phyloP scores from a whole-genome alignment of 1,140 invertebrate species.

The Onthophagus taurus region DNA sequence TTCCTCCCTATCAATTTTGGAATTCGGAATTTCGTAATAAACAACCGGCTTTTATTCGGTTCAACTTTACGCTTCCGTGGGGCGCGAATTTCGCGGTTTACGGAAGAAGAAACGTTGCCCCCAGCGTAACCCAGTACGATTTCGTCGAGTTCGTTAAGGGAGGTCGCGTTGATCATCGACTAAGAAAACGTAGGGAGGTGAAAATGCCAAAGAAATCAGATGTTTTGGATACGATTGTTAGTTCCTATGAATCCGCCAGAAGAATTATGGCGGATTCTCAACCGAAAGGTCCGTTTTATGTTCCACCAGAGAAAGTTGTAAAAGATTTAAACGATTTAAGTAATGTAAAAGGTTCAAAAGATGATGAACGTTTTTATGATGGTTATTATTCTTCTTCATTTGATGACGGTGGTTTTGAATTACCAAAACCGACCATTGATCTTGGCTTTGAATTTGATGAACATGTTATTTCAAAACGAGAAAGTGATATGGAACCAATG shows the following conservation, averaged over 20 bases:
- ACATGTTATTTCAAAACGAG: conserved; percentile 49
- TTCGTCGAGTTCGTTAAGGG: conserved; percentile 87
- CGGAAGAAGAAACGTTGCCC: conserved; percentile 80
- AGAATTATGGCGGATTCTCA: conserved; percentile 40
- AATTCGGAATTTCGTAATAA: conserved; percentile 82
- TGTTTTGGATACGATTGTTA: conserved; percentile 44
- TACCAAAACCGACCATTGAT: conserved; percentile 37
- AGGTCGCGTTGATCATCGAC: conserved; percentile 65
- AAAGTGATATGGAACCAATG: conserved; percentile 52
- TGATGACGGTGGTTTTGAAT: too few species aligned
- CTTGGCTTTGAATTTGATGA: conserved; percentile 39
- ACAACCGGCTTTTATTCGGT: conserved; percentile 75
- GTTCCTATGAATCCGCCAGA: conserved; percentile 39
- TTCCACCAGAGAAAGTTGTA: conserved; percentile 21
- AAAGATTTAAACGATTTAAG: too few species aligned
- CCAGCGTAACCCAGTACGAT: conserved; percentile 91
- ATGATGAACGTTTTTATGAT: conserved; percentile 7
- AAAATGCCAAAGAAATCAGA: conserved; percentile 31
- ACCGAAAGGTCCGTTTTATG: conserved; percentile 29
- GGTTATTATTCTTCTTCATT: too few species aligned
- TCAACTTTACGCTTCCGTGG: conserved; percentile 84
- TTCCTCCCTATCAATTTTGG: conserved; percentile 86
- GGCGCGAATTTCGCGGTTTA: conserved; percentile 90
- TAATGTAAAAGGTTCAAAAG: too few species aligned
- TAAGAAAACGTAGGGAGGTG: conserved; percentile 45